These are phyloP conservation scores for Hycleus cichorii DNA, from an alignment of 1,140 invertebrate genomes.

Conservation along the genomic window DNA sequence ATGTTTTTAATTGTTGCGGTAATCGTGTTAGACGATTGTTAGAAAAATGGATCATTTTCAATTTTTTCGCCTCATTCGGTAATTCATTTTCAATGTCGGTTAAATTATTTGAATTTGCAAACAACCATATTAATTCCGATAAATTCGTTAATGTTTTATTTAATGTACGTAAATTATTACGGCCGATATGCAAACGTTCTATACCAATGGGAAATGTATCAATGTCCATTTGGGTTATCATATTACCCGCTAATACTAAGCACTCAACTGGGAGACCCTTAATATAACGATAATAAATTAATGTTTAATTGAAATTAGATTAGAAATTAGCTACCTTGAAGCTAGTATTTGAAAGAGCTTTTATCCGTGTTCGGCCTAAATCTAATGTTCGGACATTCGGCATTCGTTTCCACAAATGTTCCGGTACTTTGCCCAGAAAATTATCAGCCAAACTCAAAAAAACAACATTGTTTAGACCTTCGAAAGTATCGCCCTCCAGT, in stretches of 20 bases:
- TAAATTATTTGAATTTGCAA: conserved; percentile 67
- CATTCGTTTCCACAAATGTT: conserved; percentile 60
- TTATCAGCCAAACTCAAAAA: conserved; percentile 70
- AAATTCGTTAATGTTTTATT: conserved; percentile 65
- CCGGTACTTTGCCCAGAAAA: conserved; percentile 58
- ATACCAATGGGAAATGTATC: conserved; percentile 46
- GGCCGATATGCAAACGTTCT: conserved; percentile 61
- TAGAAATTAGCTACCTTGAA: conserved; percentile 46
- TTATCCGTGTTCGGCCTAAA: conserved; percentile 62
- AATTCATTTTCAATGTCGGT: conserved; percentile 65
- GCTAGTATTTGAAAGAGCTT: conserved; percentile 51
- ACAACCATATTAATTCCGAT: conserved; percentile 64
- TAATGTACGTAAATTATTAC: conserved; percentile 62
- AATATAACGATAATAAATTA: not conserved
- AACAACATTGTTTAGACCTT: conserved; percentile 58
- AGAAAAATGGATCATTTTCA: conserved; percentile 61
- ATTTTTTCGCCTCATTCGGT: conserved; percentile 54
- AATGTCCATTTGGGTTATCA: conserved; percentile 44
- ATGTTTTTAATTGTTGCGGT: conserved; percentile 58
- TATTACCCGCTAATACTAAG: conserved; percentile 62
- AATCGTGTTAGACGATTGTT: conserved; percentile 62
- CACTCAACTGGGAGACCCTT: conserved; percentile 51
- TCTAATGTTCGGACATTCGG: conserved; percentile 64
- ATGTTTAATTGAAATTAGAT: not conserved
- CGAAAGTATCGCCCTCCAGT: conserved; percentile 60